A percentile compares a stretch with the other conserved stretches of the same genome.
Evolutionary conservation across 2,797 vertebrate genomes (phyloP).

Genomic region (Moxostoma hubbsi): DNA sequence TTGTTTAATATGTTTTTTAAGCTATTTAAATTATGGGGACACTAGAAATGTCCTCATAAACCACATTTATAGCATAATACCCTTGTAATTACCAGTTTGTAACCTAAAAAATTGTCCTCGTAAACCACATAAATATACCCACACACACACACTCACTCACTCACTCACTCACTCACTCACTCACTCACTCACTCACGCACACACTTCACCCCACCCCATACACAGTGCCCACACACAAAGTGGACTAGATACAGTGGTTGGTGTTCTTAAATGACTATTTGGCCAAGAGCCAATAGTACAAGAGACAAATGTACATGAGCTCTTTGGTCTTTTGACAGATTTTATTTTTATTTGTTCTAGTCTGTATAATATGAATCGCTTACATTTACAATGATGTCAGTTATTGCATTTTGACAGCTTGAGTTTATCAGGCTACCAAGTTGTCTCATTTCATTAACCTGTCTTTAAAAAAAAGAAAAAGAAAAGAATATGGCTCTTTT

Average conservation of each 20-base stretch:
- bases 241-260: background rate
- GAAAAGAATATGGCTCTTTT: background rate
- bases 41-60: no score
- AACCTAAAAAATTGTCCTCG: no score
- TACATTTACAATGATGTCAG: background rate
- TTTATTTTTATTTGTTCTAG: background rate
- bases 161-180: background rate
- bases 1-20: no score
- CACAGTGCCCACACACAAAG: background rate
- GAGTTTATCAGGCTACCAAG: background rate
- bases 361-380: background rate
- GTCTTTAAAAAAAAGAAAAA: no score
- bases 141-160: background rate
- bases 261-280: background rate
- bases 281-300: background rate
- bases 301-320: slow-evolving; percentile 8
- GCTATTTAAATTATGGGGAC: no score
- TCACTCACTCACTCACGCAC: background rate
- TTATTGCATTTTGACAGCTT: background rate
- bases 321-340: background rate
- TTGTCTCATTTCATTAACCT: background rate
- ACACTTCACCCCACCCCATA: slow-evolving; percentile 26
- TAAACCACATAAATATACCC: slow-evolving; percentile 36
- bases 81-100: no score
- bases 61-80: no score